Base-by-base conservation (phyloP, 2,797 vertebrate species). In the Notolabrus celidotus region DNA sequence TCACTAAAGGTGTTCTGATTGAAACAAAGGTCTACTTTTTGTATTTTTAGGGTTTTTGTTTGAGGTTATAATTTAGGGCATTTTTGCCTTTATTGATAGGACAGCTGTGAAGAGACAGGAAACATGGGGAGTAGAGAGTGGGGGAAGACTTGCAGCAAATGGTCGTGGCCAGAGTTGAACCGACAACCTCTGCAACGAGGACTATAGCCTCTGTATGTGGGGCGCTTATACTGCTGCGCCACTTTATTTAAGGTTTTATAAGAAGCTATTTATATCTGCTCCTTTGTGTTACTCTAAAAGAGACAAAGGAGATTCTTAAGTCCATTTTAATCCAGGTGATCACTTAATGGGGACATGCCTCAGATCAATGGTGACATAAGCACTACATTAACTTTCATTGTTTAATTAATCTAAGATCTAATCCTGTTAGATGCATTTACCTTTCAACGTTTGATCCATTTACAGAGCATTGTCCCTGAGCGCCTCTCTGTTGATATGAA, bases 351-450 rank as follows among this genome's bases (percentile, higher is more conserved):
- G 31, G 47, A 67, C 9, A 17, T 76, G 60, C 59, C 45, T 57
- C 15, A 41, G 64, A 54, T 74, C 16, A 19, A 51, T 39, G 67
- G 76, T n/a, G 74, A 71, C 88, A 79, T 78, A 62, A 74, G 53
- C 62, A 50, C 23, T 29, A 62, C 72, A 52, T 82, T 61, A 82
- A 59, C 59, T 17, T 76, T 74, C 70, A 67, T 58, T 71, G 66
- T 85, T 63, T 60, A 79, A 82, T 83, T 70, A 70, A 79, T 79
- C 54, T 68, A 45, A 34, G 53, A 19, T 4, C 36, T 84, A 80
- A 83, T 82, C 80, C 57, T 3, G 33, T 86, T 82, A 70, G 67
- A 55, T 54, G 43, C 59, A 53, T 42, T 82, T 69, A 68, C 27
- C 25, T 33, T 67, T 42, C 53, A 62, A 71, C 55, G 65, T 76